phyloP scores from a whole-genome alignment of 1,140 invertebrate species.

The Cherax quadricarinatus region DNA sequence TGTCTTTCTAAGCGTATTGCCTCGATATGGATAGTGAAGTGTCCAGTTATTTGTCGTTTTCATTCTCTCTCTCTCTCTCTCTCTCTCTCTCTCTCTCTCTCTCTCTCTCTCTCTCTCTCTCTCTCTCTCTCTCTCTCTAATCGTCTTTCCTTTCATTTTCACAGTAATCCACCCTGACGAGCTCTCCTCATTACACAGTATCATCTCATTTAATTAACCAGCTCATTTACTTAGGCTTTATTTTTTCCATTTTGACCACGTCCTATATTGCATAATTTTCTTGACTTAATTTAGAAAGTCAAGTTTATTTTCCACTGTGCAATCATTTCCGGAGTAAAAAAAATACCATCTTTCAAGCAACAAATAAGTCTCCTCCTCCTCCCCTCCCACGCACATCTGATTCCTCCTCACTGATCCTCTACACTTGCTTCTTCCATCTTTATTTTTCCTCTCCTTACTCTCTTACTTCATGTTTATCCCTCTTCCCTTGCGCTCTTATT shows the following conservation, averaged over 20 bases:
- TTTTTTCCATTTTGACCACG: slow-evolving; percentile 2
- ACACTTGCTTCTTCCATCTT: not conserved
- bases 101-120: not conserved
- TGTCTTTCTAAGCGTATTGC: too few species aligned
- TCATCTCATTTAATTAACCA: too few species aligned
- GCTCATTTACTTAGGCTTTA: not conserved
- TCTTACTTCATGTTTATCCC: not conserved
- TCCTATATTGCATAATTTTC: too few species aligned
- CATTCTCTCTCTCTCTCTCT: not conserved
- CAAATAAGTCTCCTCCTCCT: not conserved
- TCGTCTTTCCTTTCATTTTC: not conserved
- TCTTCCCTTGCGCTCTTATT: not conserved
- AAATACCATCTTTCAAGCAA: too few species aligned
- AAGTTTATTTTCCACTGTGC: too few species aligned
- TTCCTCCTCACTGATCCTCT: not conserved
- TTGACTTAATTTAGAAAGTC: too few species aligned
- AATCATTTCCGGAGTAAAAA: too few species aligned
- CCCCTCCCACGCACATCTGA: too few species aligned
- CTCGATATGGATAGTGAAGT: too few species aligned
- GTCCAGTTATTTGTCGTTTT: not conserved
- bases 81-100: not conserved
- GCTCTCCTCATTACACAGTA: too few species aligned
- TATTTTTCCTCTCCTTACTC: not conserved
- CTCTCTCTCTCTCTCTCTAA: too few species aligned
- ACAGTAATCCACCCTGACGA: too few species aligned